phyloP scores from a whole-genome alignment of 2,888 invertebrate genomes.

The Cordilura impudica region DNA sequence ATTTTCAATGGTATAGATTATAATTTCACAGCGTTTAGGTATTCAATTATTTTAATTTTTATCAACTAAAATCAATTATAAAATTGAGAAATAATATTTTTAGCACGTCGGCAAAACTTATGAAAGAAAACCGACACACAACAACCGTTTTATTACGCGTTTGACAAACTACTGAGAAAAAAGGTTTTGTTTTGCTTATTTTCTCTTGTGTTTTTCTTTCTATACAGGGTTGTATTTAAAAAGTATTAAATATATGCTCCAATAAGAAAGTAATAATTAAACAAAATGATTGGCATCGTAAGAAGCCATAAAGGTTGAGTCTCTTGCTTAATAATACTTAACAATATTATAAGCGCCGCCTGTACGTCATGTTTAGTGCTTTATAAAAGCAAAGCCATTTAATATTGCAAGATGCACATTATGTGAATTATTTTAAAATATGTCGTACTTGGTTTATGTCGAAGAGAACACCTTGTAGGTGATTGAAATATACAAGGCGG shows the following conservation, averaged over 20 bases:
- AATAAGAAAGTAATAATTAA: not conserved
- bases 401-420: no score
- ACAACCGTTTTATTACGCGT: slow-evolving; percentile 46
- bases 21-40: not conserved
- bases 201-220: slow-evolving; percentile 1
- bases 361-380: no score
- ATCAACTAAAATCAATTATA: not conserved
- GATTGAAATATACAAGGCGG: no score
- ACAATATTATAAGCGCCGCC: no score
- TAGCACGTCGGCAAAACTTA: slow-evolving; percentile 4
- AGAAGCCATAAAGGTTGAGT: no score
- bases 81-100: not conserved
- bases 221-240: slow-evolving; percentile 3
- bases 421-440: no score
- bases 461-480: no score
- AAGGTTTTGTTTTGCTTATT: slow-evolving; percentile 21
- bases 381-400: no score
- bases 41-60: not conserved
- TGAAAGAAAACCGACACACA: not conserved
- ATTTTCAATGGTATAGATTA: not conserved
- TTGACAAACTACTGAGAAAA: slow-evolving; percentile 53
- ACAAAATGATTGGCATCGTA: no score
- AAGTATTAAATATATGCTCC: not conserved
- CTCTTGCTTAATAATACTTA: no score
- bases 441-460: no score